Base-by-base conservation (phyloP, 2,113 vertebrate genomes). In the Panthera leo region DNA sequence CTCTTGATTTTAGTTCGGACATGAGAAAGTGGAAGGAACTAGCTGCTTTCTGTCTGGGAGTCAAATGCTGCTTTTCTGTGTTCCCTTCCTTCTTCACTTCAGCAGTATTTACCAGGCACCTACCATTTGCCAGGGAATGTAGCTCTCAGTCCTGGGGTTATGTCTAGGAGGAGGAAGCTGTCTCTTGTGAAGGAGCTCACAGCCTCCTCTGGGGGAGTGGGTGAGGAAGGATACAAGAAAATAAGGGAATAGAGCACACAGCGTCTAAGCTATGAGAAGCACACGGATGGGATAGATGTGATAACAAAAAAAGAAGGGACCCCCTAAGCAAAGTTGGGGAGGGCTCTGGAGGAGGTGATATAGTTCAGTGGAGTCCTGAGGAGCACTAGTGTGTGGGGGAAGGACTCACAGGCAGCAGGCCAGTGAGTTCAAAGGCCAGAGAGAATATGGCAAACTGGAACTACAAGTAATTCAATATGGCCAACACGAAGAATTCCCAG, bases 121-220 rank as follows among this genome's bases (percentile, higher is more conserved):
- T 75, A 70, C 86, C 12, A 7, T 0, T 0, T 42, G 36, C 71
- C 48, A 36, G 21, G 73, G 70, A 89, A 58, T 0, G 0, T 2
- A 27, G 42, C 29, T 25, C 14, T 94, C 70, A 71, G 92, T 34
- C 68, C 67, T 65, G 42, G 61, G 18, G 12, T 13, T 82, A 25
- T 0, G 0, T 67, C 31, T 58, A 75, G 36, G 55, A 58, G 21
- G 21, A 34, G 45, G 36, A 68, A 15, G 45, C 11, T 34, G 27
- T 34, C 13, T 7, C 82, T 71, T 39, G 21, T 55, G 23, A 48
- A 6, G 65, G 14, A 14, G 23, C 45, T 79, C 36, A 48, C 6
- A 34, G 63, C 14, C 16, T 76, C 42, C 42, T 76, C 73, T 45
- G 39, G 73, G 14, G 25, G 25, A 29, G 42, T 76, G 42, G 29